phyloP scores from a whole-genome alignment of 1,140 invertebrate species.

The Diorhabda sublineata region DNA sequence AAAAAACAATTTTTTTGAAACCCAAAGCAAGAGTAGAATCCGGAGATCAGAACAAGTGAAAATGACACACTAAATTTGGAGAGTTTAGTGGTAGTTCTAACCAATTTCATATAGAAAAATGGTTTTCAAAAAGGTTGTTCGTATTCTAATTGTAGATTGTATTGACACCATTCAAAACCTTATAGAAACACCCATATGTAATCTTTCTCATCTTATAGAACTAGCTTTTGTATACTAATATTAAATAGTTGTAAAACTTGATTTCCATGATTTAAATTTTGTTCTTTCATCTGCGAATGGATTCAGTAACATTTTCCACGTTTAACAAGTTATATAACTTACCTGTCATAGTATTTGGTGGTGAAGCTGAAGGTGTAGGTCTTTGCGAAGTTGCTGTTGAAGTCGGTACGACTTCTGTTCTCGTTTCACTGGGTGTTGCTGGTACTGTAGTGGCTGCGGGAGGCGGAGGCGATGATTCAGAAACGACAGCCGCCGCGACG shows the following conservation, averaged over 20 bases:
- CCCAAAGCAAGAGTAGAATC: no score
- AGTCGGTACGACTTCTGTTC: conserved; percentile 16
- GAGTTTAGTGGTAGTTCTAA: no score
- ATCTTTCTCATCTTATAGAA: no score
- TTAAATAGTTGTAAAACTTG: not conserved
- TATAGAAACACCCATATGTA: no score
- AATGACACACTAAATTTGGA: no score
- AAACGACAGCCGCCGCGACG: conserved; percentile 22
- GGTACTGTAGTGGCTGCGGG: conserved; percentile 7
- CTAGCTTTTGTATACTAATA: not conserved
- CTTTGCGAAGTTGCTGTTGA: conserved; percentile 27
- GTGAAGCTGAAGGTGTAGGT: conserved; percentile 36
- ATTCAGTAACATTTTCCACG: no score
- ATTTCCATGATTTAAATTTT: not conserved
- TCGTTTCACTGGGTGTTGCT: not conserved
- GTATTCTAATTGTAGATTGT: no score
- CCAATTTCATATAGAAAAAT: no score
- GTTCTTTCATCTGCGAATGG: not conserved
- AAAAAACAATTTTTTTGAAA: no score
- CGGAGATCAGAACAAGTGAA: no score
- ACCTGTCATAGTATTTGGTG: conserved; percentile 46
- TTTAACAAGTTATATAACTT: conserved; percentile 7
- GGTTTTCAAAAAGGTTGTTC: no score
- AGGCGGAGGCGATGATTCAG: conserved; percentile 21
- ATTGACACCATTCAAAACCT: no score